Evolutionary conservation across 2,888 invertebrate species (phyloP), one percentile per base, ranked within the genome.

Genomic region (Bursaphelenchus okinawaensis): DNA sequence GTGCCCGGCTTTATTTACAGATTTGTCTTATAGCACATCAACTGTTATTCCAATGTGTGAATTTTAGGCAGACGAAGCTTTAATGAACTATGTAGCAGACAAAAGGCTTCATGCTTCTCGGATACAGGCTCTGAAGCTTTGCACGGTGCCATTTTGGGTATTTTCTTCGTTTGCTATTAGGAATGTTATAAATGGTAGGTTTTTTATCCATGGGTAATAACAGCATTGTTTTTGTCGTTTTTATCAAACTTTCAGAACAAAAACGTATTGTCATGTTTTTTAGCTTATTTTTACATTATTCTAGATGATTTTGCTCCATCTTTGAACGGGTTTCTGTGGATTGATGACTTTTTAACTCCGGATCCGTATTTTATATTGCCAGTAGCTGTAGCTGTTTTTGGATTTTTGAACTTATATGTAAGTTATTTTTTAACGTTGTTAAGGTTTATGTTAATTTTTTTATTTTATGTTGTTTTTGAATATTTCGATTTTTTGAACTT

Each of bases 81-180:
- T 76, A 4, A 69, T 68, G 1, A 63, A 67, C 22, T 72, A 73
- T 56, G 66, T 74, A 24, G 55, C 66, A 7, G 72, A 75, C 52
- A 68, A 77, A 55, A 65, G 68, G n/a, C 68, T 79, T 7, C 76
- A 75, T 40, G 69, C 75, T 3, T 70, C 75, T 6, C 65, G 79
- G 26, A 79, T 79, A 62, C 76, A 76, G 40, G 77, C 76, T 63
- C 66, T 79, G 52, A 79, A 79, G 65, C 74, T 77, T 66, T 72
- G 70, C 51, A 75, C 77, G 6, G 73, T 79, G 6, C 79, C 79
- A n/a, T 63, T 78, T 7, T 79, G 79, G 79, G 70, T 79, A 28
- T 78, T 75, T 63, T 79, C 79, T 8, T 77, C 79, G 8, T 79
- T 79, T 50, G 79, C 79, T 7, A 66, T 79, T 26, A 68, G 79